Conservation (phyloP, 1,140 invertebrate species). For the Zaprionus taronus region DNA sequence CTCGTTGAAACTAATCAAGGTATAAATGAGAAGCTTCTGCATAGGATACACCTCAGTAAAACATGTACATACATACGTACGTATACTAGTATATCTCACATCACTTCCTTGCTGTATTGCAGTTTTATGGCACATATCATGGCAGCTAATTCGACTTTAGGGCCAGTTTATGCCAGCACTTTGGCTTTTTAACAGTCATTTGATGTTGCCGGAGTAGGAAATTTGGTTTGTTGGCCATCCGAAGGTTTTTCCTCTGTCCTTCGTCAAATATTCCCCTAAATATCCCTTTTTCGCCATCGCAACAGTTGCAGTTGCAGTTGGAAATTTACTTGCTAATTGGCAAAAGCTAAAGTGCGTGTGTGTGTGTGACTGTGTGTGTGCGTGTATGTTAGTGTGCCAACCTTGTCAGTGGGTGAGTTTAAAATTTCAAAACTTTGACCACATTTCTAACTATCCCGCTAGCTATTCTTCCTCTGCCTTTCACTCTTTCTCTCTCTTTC, state of each 20-base stretch:
- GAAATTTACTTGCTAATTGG: constrained; percentile 69
- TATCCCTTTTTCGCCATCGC: background rate
- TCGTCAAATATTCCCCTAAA: background rate
- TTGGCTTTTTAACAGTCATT: constrained; percentile 7
- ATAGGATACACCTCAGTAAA: too few relatives aligned
- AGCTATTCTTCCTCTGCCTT: background rate
- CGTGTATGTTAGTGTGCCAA: constrained; percentile 39
- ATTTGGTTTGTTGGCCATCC: background rate
- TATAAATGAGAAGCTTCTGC: too few relatives aligned
- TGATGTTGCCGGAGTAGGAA: background rate
- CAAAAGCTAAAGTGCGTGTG: constrained; percentile 54
- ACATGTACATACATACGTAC: too few relatives aligned
- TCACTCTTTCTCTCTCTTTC: constrained; percentile 2
- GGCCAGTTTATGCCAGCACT: constrained; percentile 1
- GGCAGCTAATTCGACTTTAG: constrained; percentile 3
- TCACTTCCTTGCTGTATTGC: background rate
- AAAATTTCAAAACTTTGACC: constrained; percentile 43
- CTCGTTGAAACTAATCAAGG: too few relatives aligned
- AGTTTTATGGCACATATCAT: background rate
- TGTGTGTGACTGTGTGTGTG: constrained; percentile 43
- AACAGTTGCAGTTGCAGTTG: constrained; percentile 27
- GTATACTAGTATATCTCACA: background rate
- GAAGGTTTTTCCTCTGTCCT: background rate
- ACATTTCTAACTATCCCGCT: background rate
- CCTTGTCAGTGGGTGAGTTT: constrained; percentile 47